A percentile compares a stretch with the other conserved stretches of the same genome.
Conservation (phyloP, 2,888 invertebrate species). For the Dynastes tityus region DNA sequence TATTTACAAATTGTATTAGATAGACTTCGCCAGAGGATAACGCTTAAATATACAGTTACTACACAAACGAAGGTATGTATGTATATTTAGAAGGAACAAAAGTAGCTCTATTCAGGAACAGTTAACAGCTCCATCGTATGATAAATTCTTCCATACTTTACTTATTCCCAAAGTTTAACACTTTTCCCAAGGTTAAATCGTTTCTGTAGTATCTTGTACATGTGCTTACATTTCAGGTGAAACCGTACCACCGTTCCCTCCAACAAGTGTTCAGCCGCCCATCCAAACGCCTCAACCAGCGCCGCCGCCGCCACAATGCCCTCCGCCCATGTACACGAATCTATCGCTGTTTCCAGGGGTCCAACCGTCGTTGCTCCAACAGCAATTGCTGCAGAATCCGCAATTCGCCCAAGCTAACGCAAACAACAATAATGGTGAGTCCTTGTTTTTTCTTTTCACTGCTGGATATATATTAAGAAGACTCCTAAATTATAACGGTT, state of each 20-base stretch:
- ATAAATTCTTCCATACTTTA: too few species aligned
- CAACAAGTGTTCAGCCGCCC: conserved; percentile 63
- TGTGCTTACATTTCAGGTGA: conserved; percentile 69
- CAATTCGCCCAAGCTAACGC: conserved; percentile 69
- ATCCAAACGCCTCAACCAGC: conserved; percentile 57
- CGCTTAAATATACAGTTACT: too few species aligned
- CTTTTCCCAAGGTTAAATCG: not conserved
- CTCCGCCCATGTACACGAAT: conserved; percentile 66
- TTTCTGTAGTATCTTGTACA: not conserved
- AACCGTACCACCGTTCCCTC: conserved; percentile 66
- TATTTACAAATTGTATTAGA: too few species aligned
- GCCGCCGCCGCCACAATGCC: conserved; percentile 69
- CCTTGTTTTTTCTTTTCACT: not conserved
- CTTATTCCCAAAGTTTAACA: too few species aligned
- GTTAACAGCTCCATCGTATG: too few species aligned
- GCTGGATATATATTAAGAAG: not conserved
- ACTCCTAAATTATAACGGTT: not conserved
- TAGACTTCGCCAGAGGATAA: too few species aligned
- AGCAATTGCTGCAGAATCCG: conserved; percentile 75
- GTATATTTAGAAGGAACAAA: too few species aligned
- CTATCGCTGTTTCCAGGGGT: conserved; percentile 68
- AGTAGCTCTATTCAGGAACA: too few species aligned
- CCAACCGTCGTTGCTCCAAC: conserved; percentile 70
- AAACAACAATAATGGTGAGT: conserved; percentile 73
- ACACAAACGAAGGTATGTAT: too few species aligned